Conservation (phyloP, 2,888 invertebrate genomes). For the Autographa gamma region DNA sequence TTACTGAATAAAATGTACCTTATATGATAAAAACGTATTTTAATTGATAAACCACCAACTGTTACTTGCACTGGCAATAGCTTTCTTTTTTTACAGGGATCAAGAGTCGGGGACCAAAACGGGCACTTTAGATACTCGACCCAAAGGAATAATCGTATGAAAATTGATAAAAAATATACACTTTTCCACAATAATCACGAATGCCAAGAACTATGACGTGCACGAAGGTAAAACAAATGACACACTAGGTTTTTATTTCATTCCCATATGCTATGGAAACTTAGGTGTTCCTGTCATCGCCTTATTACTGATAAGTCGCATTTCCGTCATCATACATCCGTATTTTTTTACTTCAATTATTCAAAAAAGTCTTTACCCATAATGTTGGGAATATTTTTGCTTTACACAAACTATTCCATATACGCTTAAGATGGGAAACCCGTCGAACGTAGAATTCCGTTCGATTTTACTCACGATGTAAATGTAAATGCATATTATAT, state of each 20-base stretch:
- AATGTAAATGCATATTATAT: slow-evolving; percentile 39
- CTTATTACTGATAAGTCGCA: slow-evolving; percentile 9
- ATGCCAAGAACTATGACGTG: not conserved
- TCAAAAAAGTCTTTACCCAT: slow-evolving; percentile 24
- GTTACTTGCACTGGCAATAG: too few relatives aligned
- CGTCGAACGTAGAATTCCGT: slow-evolving; percentile 52
- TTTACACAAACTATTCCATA: slow-evolving; percentile 40
- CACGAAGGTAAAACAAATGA: slow-evolving; percentile 12
- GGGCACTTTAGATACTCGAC: too few relatives aligned
- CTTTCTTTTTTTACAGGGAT: too few relatives aligned
- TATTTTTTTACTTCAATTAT: slow-evolving; percentile 29
- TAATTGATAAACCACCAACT: too few relatives aligned
- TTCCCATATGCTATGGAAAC: slow-evolving; percentile 27
- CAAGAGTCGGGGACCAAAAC: too few relatives aligned
- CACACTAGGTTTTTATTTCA: slow-evolving; percentile 33
- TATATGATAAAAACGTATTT: too few relatives aligned
- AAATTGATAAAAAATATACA: too few relatives aligned
- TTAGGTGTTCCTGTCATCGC: slow-evolving; percentile 29
- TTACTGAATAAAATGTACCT: too few relatives aligned
- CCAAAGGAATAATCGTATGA: not conserved
- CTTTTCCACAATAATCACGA: not conserved
- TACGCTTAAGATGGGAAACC: slow-evolving; percentile 39
- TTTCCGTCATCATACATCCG: slow-evolving; percentile 32
- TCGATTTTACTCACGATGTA: slow-evolving; percentile 46
- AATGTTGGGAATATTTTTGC: slow-evolving; percentile 42